These are phyloP conservation scores for Drosophila tsacasi DNA, from an alignment of 1,140 invertebrate genomes.

Conservation along the genomic window DNA sequence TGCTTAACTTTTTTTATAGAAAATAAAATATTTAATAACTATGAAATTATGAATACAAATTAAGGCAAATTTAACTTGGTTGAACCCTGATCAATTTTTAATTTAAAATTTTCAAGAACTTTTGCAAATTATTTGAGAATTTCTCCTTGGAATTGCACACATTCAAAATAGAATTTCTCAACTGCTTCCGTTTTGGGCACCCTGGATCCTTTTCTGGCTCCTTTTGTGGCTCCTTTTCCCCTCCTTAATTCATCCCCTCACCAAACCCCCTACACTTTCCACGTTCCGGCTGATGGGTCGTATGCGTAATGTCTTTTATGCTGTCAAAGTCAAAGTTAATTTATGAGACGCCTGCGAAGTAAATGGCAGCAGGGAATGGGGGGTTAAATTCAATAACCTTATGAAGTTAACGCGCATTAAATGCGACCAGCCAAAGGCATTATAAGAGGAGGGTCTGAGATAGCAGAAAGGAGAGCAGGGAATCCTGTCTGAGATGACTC, in stretches of 20 bases:
- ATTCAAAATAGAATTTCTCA: slow-evolving; percentile 37
- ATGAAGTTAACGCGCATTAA: slow-evolving; percentile 76
- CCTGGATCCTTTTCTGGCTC: too few relatives aligned
- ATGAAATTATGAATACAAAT: neutral
- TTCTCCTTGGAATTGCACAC: slow-evolving; percentile 1
- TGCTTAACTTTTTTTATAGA: neutral
- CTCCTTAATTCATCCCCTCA: neutral
- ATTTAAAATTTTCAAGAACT: neutral
- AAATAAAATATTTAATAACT: too few relatives aligned
- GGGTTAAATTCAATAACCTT: slow-evolving; percentile 73
- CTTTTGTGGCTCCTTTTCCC: neutral
- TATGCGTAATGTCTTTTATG: slow-evolving; percentile 76
- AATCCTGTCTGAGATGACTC: slow-evolving; percentile 25
- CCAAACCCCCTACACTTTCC: neutral
- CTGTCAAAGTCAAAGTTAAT: slow-evolving; percentile 76
- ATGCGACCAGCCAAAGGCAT: slow-evolving; percentile 41
- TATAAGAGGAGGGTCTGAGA: slow-evolving; percentile 5
- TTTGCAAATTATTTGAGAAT: neutral
- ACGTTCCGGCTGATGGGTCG: slow-evolving; percentile 37
- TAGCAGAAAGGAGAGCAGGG: neutral
- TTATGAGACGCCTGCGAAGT: slow-evolving; percentile 45
- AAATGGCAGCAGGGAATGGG: slow-evolving; percentile 25
- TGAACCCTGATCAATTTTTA: neutral
- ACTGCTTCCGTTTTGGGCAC: slow-evolving; percentile 9
- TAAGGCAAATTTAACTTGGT: neutral